Conservation (phyloP, 2,113 vertebrate species). For the Solenodon paradoxus region DNA sequence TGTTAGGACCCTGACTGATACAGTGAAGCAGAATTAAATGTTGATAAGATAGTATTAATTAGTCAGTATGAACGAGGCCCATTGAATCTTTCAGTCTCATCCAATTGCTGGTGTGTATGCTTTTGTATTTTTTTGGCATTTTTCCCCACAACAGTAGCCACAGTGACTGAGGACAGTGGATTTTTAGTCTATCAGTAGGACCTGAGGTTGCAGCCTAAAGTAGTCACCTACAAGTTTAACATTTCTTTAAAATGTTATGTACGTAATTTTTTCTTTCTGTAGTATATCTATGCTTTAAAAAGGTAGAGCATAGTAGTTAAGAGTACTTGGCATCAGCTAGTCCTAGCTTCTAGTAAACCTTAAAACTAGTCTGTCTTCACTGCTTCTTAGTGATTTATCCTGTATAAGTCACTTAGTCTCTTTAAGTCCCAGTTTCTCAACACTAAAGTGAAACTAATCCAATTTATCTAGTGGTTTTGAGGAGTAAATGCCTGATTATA, state of each 20-base stretch:
- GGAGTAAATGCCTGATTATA: not conserved
- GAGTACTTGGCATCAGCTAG: not conserved
- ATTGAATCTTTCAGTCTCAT: not conserved
- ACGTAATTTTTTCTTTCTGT: not conserved
- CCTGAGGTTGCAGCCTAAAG: not conserved
- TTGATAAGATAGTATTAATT: not conserved
- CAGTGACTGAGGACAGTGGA: not conserved
- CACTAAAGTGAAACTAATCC: not conserved
- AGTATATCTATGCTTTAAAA: not conserved
- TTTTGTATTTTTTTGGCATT: not conserved
- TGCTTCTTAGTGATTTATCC: not conserved
- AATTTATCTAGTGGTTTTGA: not conserved
- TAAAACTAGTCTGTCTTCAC: not conserved
- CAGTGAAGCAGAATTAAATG: not conserved
- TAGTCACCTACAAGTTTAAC: constrained; percentile 11
- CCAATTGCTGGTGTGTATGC: not conserved
- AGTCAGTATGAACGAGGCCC: not conserved
- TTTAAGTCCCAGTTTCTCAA: not conserved
- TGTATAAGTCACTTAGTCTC: not conserved
- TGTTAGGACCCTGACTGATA: not conserved
- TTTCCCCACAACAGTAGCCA: not conserved
- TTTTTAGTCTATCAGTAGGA: not conserved
- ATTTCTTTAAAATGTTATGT: not conserved
- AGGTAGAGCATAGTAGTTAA: not conserved
- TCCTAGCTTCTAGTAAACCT: not conserved